phyloP scores from a whole-genome alignment of 2,113 vertebrate genomes.

The Illadopsis cleaveri region DNA sequence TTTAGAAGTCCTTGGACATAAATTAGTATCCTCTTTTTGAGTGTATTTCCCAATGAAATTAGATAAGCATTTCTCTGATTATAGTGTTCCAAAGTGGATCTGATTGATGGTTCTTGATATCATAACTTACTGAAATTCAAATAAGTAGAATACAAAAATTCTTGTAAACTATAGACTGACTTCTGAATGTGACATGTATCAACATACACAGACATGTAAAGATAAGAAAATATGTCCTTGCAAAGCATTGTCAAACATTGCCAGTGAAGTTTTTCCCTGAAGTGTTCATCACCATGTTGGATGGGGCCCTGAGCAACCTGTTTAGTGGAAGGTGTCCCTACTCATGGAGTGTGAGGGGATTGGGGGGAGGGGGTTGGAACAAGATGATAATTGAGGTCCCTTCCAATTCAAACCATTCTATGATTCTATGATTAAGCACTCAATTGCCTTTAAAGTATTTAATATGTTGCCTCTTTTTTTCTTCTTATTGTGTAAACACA shows the following conservation, averaged over 20 bases:
- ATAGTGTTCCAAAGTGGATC: background rate
- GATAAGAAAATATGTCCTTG: background rate
- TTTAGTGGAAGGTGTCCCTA: background rate
- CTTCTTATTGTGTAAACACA: background rate
- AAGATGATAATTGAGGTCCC: background rate
- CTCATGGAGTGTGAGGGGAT: too few species aligned
- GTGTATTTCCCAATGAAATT: background rate
- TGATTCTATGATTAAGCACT: background rate
- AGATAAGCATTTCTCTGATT: background rate
- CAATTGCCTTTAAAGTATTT: background rate
- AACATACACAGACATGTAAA: background rate
- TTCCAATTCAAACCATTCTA: background rate
- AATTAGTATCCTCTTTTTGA: background rate
- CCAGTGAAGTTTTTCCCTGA: background rate
- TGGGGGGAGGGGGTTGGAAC: accelerated
- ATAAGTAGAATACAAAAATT: background rate
- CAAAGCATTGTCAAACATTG: background rate
- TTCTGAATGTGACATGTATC: background rate
- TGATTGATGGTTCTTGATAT: background rate
- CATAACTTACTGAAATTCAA: background rate
- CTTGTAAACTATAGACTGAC: background rate
- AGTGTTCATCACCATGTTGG: background rate
- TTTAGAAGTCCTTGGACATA: background rate
- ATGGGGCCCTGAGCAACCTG: background rate
- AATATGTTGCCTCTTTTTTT: background rate